Evolutionary conservation across 2,113 vertebrate species (phyloP), one percentile per base, ranked within the genome.

Genomic region (Nesoenas mayeri): DNA sequence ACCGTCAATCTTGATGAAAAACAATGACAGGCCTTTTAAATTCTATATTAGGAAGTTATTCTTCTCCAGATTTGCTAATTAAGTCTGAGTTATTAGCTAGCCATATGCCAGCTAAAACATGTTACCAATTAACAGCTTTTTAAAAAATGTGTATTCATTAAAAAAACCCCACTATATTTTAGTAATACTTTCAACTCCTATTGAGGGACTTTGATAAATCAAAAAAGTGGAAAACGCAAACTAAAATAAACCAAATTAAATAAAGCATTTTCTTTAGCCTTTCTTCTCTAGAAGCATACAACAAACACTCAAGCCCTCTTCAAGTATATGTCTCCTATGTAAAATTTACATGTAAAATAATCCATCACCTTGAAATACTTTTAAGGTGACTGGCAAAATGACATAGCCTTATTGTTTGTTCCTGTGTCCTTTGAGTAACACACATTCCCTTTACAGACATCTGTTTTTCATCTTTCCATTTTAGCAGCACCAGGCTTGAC

Each of bases 41-140:
- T 96, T 88, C 81, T 67, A 89, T 77, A 94, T 88, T 91, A 93
- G 86, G 82, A 81, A 92, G 94, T 89, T 72, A 75, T 79, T 91
- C 89, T 95, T 65, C 57, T 67, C 75, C 88, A 92, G 97, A 92
- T 93, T 95, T 94, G 88, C 89, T 95, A 96, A 95, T 94, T 96
- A 98, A 98, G 73, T 92, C 96, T 96, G 97, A 98, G 98, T 99
- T 98, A 98, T 98, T 97, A 98, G 97, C 78, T 97, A 96, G 88
- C 98, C 98, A 98, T 98, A 98, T 98, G 98, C 97, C 96, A 95
- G 74, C 96, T 97, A 98, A 94, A 98, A 97, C 95, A 97, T 91
- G 75, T 65, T 88, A 95, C 82, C 84, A 93, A 96, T 97, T 96
- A 94, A 72, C 65, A 91, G 72, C 26, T 61, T 53, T 80, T 88